Percentiles rank a stretch among this genome's conserved stretches.
These are phyloP conservation scores for Numenius arquata DNA, from an alignment of 2,113 vertebrate species.

Conservation along the genomic window DNA sequence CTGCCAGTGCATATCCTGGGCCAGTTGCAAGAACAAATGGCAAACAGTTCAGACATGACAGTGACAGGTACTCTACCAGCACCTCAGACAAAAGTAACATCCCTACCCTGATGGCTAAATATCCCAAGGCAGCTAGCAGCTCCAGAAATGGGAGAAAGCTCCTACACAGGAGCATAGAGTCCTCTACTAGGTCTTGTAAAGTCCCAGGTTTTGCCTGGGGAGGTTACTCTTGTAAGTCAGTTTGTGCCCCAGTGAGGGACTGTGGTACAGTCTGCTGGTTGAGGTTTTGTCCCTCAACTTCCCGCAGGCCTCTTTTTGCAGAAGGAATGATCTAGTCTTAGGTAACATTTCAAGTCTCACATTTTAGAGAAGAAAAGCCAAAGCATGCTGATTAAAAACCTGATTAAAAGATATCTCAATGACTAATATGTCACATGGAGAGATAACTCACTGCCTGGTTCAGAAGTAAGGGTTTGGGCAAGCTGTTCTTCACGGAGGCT, in stretches of 20 bases:
- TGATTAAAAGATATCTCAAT: not conserved
- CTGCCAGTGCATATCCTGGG: not conserved
- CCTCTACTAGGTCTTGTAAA: not conserved
- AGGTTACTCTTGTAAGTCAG: not conserved
- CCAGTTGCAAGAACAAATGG: not conserved
- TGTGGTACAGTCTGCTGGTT: not conserved
- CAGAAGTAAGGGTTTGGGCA: not conserved
- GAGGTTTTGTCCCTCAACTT: not conserved
- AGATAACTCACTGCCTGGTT: not conserved
- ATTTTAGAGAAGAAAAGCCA: not conserved
- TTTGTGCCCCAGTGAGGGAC: not conserved
- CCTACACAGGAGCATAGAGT: not conserved
- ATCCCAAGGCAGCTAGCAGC: not conserved
- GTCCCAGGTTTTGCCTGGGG: not conserved
- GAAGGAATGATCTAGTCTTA: not conserved
- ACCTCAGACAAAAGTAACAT: not conserved
- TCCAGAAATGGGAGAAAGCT: not conserved
- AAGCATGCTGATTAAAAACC: not conserved
- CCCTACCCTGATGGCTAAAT: not conserved
- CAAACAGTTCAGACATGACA: fast-evolving
- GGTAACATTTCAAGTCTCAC: not conserved
- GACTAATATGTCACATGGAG: not conserved
- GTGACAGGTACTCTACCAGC: not conserved
- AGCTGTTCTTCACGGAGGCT: not conserved
- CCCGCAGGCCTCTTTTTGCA: not conserved